Base-by-base conservation (phyloP, 2,888 invertebrate genomes). In the Stenchaetothrips biformis region DNA sequence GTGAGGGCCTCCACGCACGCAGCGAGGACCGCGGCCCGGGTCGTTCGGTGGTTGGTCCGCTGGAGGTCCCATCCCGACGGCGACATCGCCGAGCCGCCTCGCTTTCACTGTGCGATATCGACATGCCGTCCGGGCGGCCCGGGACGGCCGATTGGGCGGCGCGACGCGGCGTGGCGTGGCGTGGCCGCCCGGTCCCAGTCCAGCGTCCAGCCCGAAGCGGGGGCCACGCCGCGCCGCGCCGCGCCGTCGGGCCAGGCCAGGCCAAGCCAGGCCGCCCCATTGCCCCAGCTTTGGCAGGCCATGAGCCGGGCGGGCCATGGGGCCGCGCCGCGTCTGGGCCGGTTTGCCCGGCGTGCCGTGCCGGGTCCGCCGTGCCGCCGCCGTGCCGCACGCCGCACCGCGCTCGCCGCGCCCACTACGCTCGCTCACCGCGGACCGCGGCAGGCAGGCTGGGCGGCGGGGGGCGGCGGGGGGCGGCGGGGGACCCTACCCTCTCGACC, bases 181-280 rank as follows among this genome's bases (percentile, higher is more conserved):
- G 3, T 3, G 6, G 53, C 53, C 59, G 13, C 11, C 37, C 37
- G 13, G 59, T 18, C 59, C 18, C 59, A 18, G 59, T 13, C 18
- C 59, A 18, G 59, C 6, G 59, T 13, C 16, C 59, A 59, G 59
- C 59, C 6, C 59, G 0, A 18, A 16, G 53, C 53, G 53, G 53
- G 53, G 53, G 13, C 53, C 49, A 49, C n/a, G 49, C 62, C 62
- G n/a, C 62, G 62, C 62, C 62, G n/a, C 62, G 67, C 67, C 67
- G 18, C 6, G n/a, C 21, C 67, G 53, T 11, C 53, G 16, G 53
- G 53, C 53, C 53, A 53, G 16, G 53, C 53, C 53, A 53, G 53
- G 53, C 53, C 53, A 11, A 13, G 53, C 53, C 53, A 53, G 53
- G 53, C 53, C 16, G 53, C 53, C 53, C 53, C 53, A 16, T 16